Evolutionary conservation across 2,888 invertebrate species (phyloP), one percentile per base, ranked within the genome.

Genomic region (Melanophora roralis): DNA sequence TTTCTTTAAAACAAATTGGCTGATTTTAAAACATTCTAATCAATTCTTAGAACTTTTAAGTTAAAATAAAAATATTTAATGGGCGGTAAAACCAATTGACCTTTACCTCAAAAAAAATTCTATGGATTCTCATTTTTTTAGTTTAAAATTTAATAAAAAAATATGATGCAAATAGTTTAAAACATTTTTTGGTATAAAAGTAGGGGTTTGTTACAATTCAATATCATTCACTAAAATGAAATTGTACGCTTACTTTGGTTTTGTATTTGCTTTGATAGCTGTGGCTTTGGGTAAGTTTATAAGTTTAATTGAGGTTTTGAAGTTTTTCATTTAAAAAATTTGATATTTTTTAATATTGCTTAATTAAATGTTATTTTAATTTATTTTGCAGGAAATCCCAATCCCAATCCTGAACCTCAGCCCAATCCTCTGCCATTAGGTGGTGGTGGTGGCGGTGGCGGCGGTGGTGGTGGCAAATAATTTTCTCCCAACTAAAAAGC

Each of bases 401-500:
- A 77, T 68, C 81, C 77, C 12, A 77, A 77, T 68, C 81, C 77
- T 65, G 53, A 74, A 65, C 68, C 75, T 40, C 71, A 71, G 53
- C 59, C 67, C 6, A 53, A 74, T 40, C 67, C 67, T 51, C 2
- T 45, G n/a, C 68, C 65, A 1, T 47, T 68, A 38, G 80, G 80
- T 0, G 76, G 80, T 32, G 80, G 80, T 11, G 82, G 80, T 6
- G 78, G 82, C 3, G 80, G 80, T 1, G 78, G 78, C 12, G 80
- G 82, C n/a, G 78, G 78, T 1, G 81, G 78, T 19, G 76, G 75
- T 19, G 74, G 78, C 59, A 78, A 73, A 55, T 78, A 34, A 51
- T 9, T 27, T 27, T 0, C 19, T 11, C 1, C 11, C n/a, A n/a
- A n/a, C n/a, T n/a, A n/a, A n/a, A n/a, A n/a, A n/a, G n/a, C n/a